Evolutionary conservation across 2,113 vertebrate genomes (phyloP), one percentile per base, ranked within the genome.

Genomic region (Phylloscopus whistleri): DNA sequence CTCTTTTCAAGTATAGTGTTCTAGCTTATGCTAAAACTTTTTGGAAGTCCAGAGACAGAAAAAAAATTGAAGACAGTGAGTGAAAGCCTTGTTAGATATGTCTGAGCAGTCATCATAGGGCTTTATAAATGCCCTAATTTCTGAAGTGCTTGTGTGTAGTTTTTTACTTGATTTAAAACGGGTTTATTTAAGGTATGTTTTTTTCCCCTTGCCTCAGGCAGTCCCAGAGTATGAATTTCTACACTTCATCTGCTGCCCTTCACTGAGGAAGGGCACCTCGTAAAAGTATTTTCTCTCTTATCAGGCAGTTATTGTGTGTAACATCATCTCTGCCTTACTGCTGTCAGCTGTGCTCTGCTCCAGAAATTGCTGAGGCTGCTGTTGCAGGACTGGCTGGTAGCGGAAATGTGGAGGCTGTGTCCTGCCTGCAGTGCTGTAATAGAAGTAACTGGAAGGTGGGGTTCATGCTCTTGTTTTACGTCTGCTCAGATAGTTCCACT

Each of bases 291-390:
- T 88, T 68, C 62, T 66, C 24, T 84, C 59, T 78, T 74, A 70
- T 23, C 74, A 70, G 10, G 13, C 17, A 0, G 46, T 88, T 80
- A 26, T 5, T 77, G 46, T 77, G 67, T 82, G 87, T 94, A 93
- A 86, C 72, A 69, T 81, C 84, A 90, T 91, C 92, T 83, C 31
- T 87, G 58, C 70, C 49, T 80, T 22, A 4, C 75, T 63, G 6
- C 84, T 91, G 67, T 94, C 87, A 94, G 89, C 87, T 93, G 82
- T 55, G 78, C 85, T 58, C 16, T 49, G 84, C 84, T 48, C 31
- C 22, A 0, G 9, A 10, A 85, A 46, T 27, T 80, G 66, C 93
- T 75, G 84, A 87, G 84, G 17, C 77, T 89, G 87, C 81, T 87
- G 1, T 33, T 53, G 35, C 31, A 62, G 84, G 39, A 2, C 24